A percentile compares a stretch with the other conserved stretches of the same genome.
Conservation (phyloP, 2,888 invertebrate species). For the Halictus quadricinctus region DNA sequence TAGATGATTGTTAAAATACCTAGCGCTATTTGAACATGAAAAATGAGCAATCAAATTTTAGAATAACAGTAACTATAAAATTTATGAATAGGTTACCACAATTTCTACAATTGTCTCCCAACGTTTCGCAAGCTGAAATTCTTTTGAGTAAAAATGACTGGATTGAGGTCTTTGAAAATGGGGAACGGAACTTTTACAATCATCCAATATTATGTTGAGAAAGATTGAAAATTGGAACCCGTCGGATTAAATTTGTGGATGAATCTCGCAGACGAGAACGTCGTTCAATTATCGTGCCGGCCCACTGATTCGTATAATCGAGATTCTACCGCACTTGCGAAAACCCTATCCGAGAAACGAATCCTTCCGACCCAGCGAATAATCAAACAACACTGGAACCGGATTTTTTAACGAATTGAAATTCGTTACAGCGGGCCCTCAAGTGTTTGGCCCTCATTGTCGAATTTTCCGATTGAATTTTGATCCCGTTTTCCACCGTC, state of each 20-base stretch:
- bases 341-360: background rate
- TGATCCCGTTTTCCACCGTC: background rate
- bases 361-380: background rate
- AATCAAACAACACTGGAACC: background rate
- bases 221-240: background rate
- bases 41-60: background rate
- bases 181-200: background rate
- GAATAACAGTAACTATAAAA: background rate
- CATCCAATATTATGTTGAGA: background rate
- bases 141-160: background rate
- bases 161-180: background rate
- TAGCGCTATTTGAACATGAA: background rate
- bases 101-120: too few relatives aligned
- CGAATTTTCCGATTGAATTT: slow-evolving; percentile 15
- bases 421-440: background rate
- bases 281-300: background rate
- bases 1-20: background rate
- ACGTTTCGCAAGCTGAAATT: background rate
- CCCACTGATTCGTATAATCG: background rate
- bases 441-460: slow-evolving; percentile 1
- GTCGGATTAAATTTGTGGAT: background rate
- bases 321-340: background rate
- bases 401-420: slow-evolving; percentile 9
- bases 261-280: background rate
- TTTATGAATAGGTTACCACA: background rate